These are phyloP conservation scores for Muschampia staudingeri DNA, from an alignment of 2,888 invertebrate genomes.

Conservation along the genomic window DNA sequence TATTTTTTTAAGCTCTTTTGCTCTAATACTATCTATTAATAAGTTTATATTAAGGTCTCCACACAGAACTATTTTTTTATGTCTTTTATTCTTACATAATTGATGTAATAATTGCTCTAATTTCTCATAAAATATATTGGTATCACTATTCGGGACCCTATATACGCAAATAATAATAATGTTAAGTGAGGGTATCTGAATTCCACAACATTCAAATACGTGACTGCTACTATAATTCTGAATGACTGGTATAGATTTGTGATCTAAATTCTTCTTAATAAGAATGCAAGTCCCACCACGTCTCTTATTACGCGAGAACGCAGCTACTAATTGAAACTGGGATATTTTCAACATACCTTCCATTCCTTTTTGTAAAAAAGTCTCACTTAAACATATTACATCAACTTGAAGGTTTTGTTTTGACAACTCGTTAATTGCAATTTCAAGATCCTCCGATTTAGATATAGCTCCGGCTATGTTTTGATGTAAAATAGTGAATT, in stretches of 20 bases:
- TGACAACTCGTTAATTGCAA: constrained; percentile 26
- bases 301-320: constrained; percentile 12
- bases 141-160: constrained; percentile 19
- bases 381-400: constrained; percentile 48
- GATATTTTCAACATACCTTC: constrained; percentile 26
- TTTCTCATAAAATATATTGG: constrained; percentile 3
- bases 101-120: constrained; percentile 15
- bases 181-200: constrained; percentile 13
- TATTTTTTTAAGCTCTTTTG: not conserved
- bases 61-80: constrained; percentile 37
- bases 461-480: constrained; percentile 52
- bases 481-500: constrained; percentile 44
- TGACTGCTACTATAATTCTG: not conserved
- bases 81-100: not conserved
- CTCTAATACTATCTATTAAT: constrained; percentile 1
- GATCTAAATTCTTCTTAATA: constrained; percentile 7
- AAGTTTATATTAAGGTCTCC: constrained; percentile 43
- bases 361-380: constrained; percentile 27
- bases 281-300: constrained; percentile 41
- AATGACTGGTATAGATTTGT: not conserved
- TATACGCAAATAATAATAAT: constrained; percentile 31
- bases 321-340: constrained; percentile 4
- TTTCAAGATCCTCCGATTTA: constrained; percentile 32
- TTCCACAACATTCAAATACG: constrained; percentile 30
- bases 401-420: constrained; percentile 25